phyloP scores from a whole-genome alignment of 2,888 invertebrate genomes.

The Odiellus spinosus region DNA sequence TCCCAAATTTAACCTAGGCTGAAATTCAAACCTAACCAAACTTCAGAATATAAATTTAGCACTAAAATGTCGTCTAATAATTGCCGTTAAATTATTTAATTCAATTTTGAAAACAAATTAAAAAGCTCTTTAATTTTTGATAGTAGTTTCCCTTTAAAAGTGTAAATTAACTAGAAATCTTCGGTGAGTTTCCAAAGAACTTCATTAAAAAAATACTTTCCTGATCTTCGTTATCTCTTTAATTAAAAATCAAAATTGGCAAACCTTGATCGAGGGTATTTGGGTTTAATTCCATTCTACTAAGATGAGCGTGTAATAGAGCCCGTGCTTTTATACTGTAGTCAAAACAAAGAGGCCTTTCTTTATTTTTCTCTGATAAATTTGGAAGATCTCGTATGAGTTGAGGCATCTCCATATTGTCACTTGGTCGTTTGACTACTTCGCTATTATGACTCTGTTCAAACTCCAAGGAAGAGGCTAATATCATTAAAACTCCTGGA shows the following conservation, averaged over 20 bases:
- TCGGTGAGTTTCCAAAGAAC: background rate
- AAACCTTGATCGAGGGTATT: constrained; percentile 69
- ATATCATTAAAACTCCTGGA: constrained; percentile 70
- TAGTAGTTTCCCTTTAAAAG: background rate
- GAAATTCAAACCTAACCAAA: no score
- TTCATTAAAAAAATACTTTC: constrained; percentile 4
- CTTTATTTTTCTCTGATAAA: constrained; percentile 89
- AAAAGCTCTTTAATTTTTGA: background rate
- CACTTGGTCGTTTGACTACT: constrained; percentile 76
- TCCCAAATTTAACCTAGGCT: no score
- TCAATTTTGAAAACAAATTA: no score
- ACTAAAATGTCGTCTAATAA: no score
- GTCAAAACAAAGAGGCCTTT: constrained; percentile 73
- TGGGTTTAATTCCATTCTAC: constrained; percentile 59
- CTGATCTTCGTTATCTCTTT: background rate
- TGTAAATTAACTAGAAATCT: background rate
- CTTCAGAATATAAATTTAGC: no score
- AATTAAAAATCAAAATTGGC: constrained; percentile 21
- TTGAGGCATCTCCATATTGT: constrained; percentile 88
- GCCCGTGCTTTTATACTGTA: constrained; percentile 79
- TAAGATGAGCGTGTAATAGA: constrained; percentile 84
- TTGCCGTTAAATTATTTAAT: no score
- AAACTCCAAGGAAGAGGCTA: constrained; percentile 93
- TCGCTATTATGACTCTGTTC: constrained; percentile 85
- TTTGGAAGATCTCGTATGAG: constrained; percentile 79